These are phyloP conservation scores for Progne subis DNA, from an alignment of 2,113 vertebrate species.

Conservation along the genomic window DNA sequence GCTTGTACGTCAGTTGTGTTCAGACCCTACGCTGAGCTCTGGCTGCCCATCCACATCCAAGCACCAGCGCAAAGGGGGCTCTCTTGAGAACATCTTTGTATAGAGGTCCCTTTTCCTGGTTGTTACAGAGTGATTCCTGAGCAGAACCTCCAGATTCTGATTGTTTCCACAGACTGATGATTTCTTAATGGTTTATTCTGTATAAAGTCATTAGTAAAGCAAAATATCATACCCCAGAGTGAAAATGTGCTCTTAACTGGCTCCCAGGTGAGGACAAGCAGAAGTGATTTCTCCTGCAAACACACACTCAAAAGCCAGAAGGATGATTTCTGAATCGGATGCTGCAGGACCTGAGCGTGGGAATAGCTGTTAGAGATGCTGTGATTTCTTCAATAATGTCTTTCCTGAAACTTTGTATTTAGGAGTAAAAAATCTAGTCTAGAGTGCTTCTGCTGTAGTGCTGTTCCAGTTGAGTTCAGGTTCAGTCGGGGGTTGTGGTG, in stretches of 20 bases:
- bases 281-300: not conserved
- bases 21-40: fast-evolving
- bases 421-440: not conserved
- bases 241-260: not conserved
- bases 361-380: not conserved
- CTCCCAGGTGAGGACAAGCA: not conserved
- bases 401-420: not conserved
- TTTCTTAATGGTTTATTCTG: not conserved
- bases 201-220: not conserved
- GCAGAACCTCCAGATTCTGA: not conserved
- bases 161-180: not conserved
- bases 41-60: fast-evolving
- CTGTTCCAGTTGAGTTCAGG: fast-evolving
- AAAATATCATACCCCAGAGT: not conserved
- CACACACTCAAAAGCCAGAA: not conserved
- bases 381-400: not conserved
- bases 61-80: fast-evolving
- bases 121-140: not conserved
- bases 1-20: not conserved
- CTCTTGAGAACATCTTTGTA: not conserved
- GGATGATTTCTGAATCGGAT: not conserved
- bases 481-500: not conserved
- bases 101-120: not conserved
- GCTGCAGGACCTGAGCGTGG: not conserved
- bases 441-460: fast-evolving